Base-by-base conservation (phyloP, 2,113 vertebrate genomes). In the Chaetodon trifascialis region DNA sequence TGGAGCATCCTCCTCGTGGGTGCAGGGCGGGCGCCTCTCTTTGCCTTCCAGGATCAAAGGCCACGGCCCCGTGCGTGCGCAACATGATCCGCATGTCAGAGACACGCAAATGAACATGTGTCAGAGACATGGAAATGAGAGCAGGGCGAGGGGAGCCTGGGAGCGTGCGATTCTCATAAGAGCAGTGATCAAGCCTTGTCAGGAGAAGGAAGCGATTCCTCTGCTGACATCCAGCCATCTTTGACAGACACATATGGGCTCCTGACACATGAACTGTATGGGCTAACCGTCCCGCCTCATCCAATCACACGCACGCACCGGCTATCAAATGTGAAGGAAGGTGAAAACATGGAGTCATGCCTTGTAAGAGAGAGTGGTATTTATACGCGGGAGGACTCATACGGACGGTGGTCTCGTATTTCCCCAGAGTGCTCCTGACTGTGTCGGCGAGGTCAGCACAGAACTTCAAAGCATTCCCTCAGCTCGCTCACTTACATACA, bases 71-170 rank as follows among this genome's bases (percentile, higher is more conserved):
- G 69, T 89, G 83, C 51, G 71, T 17, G 70, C 34, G 88, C 80
- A 92, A 93, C 90, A 91, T 80, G 90, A 92, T 88, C 89, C 83
- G 70, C 80, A 69, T 88, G 93, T 94, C 94, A 93, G 91, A 93
- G 92, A 92, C 91, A 84, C 88, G 85, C 93, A 94, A 93, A 94
- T 93, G 93, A 95, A 94, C 91, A 89, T 83, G 90, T 93, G 91
- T 94, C 93, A 92, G 86, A 91, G 89, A 86, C 83, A 68, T 79
- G 91, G 92, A 92, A 91, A 93, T 76, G 83, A 91, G 88, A 89
- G 88, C 76, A 11, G 74, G 85, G 83, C 16, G 49, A 84, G 47
- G 74, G 82, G 81, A 89, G 90, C 83, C 84, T 83, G 90, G 86
- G 89, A 89, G 93, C 81, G 62, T 70, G 82, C 73, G 71, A 80